Percentiles rank a stretch among this genome's conserved stretches.
These are phyloP conservation scores for Carterocephalus palaemon DNA, from an alignment of 2,888 invertebrate genomes.

Conservation along the genomic window DNA sequence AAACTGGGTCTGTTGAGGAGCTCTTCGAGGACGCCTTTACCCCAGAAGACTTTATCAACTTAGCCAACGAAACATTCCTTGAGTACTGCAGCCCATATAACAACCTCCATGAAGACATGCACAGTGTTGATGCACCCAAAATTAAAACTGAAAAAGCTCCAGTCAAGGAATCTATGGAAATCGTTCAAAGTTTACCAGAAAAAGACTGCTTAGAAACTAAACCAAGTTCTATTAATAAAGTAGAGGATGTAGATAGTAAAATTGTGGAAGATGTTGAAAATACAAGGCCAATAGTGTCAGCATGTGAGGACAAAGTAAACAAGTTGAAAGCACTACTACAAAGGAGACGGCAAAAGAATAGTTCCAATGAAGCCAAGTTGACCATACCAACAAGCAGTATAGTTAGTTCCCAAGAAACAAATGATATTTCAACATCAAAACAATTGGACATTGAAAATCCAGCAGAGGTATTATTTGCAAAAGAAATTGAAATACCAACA, in stretches of 20 bases:
- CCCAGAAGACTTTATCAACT: constrained; percentile 53
- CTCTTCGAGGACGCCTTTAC: constrained; percentile 61
- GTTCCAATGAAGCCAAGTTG: constrained; percentile 22
- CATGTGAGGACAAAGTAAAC: constrained; percentile 64
- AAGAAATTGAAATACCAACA: constrained; percentile 39
- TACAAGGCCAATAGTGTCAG: constrained; percentile 46
- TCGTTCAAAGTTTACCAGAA: constrained; percentile 28
- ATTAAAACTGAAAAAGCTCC: constrained; percentile 42
- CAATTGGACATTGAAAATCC: constrained; percentile 34
- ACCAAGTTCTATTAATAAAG: constrained; percentile 18
- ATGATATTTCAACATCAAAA: constrained; percentile 27
- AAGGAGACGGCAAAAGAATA: constrained; percentile 38
- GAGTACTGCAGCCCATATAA: constrained; percentile 47
- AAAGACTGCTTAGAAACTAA: constrained; percentile 11
- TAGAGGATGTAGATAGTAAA: constrained; percentile 18
- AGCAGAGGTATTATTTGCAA: constrained; percentile 41
- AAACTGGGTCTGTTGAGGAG: constrained; percentile 52
- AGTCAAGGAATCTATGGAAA: constrained; percentile 39
- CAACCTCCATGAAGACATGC: constrained; percentile 40
- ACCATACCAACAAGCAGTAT: neutral
- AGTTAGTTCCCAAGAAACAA: constrained; percentile 5
- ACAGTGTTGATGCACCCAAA: constrained; percentile 45
- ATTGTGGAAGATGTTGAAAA: constrained; percentile 28
- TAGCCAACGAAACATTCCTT: constrained; percentile 44
- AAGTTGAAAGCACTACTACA: constrained; percentile 54